Conservation (phyloP, 2,113 vertebrate genomes). For the Vidua chalybeata region DNA sequence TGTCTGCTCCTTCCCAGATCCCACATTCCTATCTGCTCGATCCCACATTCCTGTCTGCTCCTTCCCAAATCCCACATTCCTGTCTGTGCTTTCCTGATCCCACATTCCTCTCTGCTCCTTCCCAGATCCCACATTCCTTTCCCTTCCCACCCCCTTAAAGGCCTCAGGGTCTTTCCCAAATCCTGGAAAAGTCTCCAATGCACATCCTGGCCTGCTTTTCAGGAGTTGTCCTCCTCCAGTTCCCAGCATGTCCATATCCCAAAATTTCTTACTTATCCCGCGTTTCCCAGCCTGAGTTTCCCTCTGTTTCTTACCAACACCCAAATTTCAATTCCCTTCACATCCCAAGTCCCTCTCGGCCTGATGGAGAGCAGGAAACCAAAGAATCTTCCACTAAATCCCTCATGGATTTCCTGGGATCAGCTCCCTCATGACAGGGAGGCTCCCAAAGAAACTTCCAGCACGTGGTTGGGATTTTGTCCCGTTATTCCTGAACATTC, state of each 20-base stretch:
- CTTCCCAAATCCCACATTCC: neutral
- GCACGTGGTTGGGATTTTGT: neutral
- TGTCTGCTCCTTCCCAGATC: neutral
- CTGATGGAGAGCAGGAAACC: neutral
- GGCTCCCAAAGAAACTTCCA: neutral
- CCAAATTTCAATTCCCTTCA: neutral
- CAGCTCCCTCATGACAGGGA: accelerated
- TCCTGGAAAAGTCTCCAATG: neutral
- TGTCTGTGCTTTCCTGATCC: neutral
- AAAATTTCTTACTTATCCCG: neutral
- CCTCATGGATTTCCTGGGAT: neutral
- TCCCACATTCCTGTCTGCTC: neutral
- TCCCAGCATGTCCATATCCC: neutral
- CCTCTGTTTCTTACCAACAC: neutral
- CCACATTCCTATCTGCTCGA: neutral
- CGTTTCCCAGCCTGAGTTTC: neutral
- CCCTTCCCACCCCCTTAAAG: neutral
- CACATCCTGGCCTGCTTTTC: neutral
- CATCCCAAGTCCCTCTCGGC: neutral
- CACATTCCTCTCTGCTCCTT: neutral
- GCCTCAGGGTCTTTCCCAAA: neutral
- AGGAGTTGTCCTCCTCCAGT: neutral
- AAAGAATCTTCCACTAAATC: neutral
- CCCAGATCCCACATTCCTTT: neutral
- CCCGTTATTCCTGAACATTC: neutral